Evolutionary conservation across 1,140 invertebrate genomes (phyloP), one percentile per base, ranked within the genome.

Genomic region (Nylanderia fulva): DNA sequence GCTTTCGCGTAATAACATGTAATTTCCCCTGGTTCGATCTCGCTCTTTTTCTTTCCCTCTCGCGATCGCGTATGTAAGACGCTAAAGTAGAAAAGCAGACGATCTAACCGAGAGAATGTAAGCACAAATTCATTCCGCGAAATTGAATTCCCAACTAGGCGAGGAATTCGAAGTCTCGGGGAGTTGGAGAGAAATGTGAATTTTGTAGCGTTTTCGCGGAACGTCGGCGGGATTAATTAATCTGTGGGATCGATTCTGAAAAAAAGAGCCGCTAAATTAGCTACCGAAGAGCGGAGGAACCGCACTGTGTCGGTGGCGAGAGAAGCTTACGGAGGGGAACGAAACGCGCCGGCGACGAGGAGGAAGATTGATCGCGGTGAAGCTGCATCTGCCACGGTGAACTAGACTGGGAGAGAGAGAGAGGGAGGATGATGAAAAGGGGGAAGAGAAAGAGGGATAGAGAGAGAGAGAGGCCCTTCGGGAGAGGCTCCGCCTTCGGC

Each of bases 401-500:
- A 84, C 58, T 87, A 58, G 54, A 27, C 27, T 29, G 64, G 45
- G 56, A 48, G 68, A 33, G 4, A 27, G 27, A 33, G 60, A 52
- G 7, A 29, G 68, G 36, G 52, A 54, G 18, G 33, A 52, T n/a
- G 72, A 29, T 18, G 15, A 21, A 24, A 15, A 48, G 39, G 5
- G 56, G 21, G 61, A 60, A 36, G 36, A 60, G 45, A n/a, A 15
- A 15, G 18, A 69, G 13, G 9, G 64, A 21, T 27, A 6, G 8
- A 68, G 48, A 85, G 24, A 74, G 6, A 86, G 80, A 74, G 86
- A 93, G 86, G 87, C 75, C 84, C 87, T 79, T 79, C 71, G 86
- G 74, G 89, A 92, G 92, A 94, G 89, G 93, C 94, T 95, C 94
- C 94, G 94, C 94, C 94, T 95, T 94, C 93, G 90, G 90, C 90